Evolutionary conservation across 2,797 vertebrate species (phyloP), one percentile per base, ranked within the genome.

Genomic region (Protosalanx chinensis): DNA sequence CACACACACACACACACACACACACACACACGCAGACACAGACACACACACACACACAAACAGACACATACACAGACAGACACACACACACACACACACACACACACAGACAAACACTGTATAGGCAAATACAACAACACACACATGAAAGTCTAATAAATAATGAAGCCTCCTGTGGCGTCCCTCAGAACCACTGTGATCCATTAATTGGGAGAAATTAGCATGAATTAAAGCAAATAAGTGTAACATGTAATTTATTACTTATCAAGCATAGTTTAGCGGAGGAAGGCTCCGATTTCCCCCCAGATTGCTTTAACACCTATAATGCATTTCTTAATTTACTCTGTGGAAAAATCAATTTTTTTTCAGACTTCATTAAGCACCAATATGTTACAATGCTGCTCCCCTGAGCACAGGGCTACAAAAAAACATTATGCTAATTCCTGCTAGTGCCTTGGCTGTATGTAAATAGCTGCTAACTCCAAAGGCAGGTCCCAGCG

Each of bases 241-340:
- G 95, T 98, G 96, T 97, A 98, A 97, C 96, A 93, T 98, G 96
- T 98, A 97, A 98, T 99, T 98, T 98, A 98, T 99, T 97, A 98
- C 97, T 97, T 95, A 98, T 96, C 95, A 96, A 98, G 96, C 94
- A 91, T 93, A 94, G 95, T 93, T 95, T 96, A 95, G 94, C 93
- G 90, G 92, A 95, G 93, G 95, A 98, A 98, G 94, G 91, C 92
- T 95, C 93, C 90, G 92, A 98, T 98, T 97, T 98, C 97, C 96
- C 97, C 91, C 93, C 95, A 98, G 97, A 99, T 98, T 97, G 95
- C 96, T 96, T 98, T 98, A 98, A 98, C 97, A 97, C 96, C 95
- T 95, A 98, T 99, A 98, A 99, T 98, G 97, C 95, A 98, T 98
- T 99, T 96, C 96, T 98, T 99, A 98, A 99, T 99, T 98, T 98